Percentiles rank a stretch among this genome's conserved stretches.
Conservation (phyloP, 2,888 invertebrate species). For the Parelbella ahira region DNA sequence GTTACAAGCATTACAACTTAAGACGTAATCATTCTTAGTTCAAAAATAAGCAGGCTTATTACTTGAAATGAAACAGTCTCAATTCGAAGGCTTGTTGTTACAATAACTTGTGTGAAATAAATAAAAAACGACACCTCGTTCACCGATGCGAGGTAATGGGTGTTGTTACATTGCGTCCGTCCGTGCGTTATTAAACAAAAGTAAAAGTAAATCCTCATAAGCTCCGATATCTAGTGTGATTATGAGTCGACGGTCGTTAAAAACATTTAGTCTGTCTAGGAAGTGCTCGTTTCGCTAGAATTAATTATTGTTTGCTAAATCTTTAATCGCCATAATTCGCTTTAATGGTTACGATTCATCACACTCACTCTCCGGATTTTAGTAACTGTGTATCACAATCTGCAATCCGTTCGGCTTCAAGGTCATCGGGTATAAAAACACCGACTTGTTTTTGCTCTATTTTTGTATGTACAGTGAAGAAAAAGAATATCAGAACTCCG, state of each 20-base stretch:
- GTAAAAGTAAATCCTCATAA: conserved; percentile 68
- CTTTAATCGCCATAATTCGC: conserved; percentile 46
- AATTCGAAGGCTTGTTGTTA: conserved; percentile 26
- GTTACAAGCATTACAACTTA: too few species aligned
- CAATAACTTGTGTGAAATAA: conserved; percentile 36
- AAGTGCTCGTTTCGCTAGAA: conserved; percentile 40
- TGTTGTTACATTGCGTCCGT: conserved; percentile 66
- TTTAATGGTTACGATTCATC: conserved; percentile 57
- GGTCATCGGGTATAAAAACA: conserved; percentile 69
- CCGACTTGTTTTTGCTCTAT: conserved; percentile 71
- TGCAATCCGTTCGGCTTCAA: conserved; percentile 70
- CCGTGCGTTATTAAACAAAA: conserved; percentile 65
- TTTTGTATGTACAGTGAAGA: conserved; percentile 68
- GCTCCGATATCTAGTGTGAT: conserved; percentile 34
- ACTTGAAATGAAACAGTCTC: conserved; percentile 15
- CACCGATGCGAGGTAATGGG: conserved; percentile 51
- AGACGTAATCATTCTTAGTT: conserved; percentile 8
- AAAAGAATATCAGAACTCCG: conserved; percentile 74
- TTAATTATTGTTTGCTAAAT: conserved; percentile 46
- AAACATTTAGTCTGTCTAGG: conserved; percentile 39
- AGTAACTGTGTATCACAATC: conserved; percentile 69
- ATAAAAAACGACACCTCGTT: conserved; percentile 51
- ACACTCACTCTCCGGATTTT: conserved; percentile 66
- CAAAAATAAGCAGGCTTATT: conserved; percentile 25
- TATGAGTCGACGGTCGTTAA: conserved; percentile 25